Conservation (phyloP, 2,113 vertebrate species). For the Heterocephalus glaber region DNA sequence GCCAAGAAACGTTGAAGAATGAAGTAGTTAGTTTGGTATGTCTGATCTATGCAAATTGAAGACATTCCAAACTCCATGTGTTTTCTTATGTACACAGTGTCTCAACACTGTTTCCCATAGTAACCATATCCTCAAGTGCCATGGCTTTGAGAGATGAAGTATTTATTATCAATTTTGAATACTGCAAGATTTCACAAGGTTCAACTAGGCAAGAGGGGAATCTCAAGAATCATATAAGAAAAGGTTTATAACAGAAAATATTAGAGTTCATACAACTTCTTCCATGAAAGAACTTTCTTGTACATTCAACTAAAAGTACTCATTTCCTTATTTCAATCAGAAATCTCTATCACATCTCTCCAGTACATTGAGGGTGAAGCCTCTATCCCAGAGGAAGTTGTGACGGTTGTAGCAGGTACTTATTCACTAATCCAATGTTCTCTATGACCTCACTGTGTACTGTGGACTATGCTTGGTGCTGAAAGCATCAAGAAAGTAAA, state of each 20-base stretch:
- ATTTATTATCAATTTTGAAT: neutral
- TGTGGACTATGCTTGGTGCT: neutral
- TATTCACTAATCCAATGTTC: neutral
- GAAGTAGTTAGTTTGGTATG: constrained; percentile 2
- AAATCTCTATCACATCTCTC: neutral
- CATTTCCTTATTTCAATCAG: neutral
- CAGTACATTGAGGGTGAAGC: neutral
- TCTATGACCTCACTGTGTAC: neutral
- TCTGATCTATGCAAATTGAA: constrained; percentile 9
- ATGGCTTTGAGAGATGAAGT: neutral
- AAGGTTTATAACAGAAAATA: neutral
- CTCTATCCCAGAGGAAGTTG: neutral
- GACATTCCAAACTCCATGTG: neutral
- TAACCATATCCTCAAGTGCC: neutral
- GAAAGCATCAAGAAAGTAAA: neutral
- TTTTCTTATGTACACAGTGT: neutral
- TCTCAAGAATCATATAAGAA: neutral
- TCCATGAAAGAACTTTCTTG: neutral
- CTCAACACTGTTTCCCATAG: neutral
- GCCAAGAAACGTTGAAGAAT: constrained; percentile 11
- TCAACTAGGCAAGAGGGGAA: neutral
- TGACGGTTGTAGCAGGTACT: neutral
- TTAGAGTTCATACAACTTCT: neutral
- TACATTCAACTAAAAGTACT: neutral
- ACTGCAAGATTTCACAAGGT: neutral